phyloP scores from a whole-genome alignment of 2,888 invertebrate genomes.

The Mycalesis mineus region DNA sequence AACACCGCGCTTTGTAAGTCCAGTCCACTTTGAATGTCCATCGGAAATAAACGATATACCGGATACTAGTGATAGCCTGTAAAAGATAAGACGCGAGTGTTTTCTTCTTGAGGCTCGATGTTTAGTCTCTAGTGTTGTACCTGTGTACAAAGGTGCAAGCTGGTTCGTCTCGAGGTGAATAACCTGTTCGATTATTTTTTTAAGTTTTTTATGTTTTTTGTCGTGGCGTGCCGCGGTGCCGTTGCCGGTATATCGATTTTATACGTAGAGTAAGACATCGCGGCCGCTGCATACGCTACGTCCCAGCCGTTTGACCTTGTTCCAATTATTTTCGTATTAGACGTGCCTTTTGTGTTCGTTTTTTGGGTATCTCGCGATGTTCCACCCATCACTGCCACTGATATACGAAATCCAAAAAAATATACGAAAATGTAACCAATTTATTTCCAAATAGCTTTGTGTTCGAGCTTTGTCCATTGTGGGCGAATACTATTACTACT shows the following conservation, averaged over 20 bases:
- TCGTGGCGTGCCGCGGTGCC: slow-evolving; percentile 37
- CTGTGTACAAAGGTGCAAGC: slow-evolving; percentile 50
- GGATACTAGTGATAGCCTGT: slow-evolving; percentile 7
- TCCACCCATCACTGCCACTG: slow-evolving; percentile 9
- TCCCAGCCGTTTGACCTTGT: slow-evolving; percentile 54
- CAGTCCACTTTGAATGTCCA: slow-evolving; percentile 41
- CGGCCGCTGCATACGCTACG: slow-evolving; percentile 50
- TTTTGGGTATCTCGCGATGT: slow-evolving; percentile 32
- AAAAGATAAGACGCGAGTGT: slow-evolving; percentile 16
- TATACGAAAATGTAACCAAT: no score
- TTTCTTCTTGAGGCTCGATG: slow-evolving; percentile 14
- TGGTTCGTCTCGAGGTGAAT: slow-evolving; percentile 62
- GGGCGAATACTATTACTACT: not conserved
- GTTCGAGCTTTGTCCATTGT: no score
- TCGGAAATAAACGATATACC: slow-evolving; percentile 41
- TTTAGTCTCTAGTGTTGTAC: slow-evolving; percentile 21
- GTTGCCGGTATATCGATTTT: slow-evolving; percentile 64
- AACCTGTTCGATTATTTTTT: slow-evolving; percentile 24
- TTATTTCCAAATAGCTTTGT: no score
- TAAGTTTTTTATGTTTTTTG: slow-evolving; percentile 31
- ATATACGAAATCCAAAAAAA: not conserved
- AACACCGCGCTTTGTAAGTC: slow-evolving; percentile 51
- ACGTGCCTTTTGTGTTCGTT: slow-evolving; percentile 35
- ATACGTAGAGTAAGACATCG: slow-evolving; percentile 55
- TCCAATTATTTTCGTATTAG: slow-evolving; percentile 54